phyloP scores from a whole-genome alignment of 2,888 invertebrate genomes.

The Parnassius orleans region DNA sequence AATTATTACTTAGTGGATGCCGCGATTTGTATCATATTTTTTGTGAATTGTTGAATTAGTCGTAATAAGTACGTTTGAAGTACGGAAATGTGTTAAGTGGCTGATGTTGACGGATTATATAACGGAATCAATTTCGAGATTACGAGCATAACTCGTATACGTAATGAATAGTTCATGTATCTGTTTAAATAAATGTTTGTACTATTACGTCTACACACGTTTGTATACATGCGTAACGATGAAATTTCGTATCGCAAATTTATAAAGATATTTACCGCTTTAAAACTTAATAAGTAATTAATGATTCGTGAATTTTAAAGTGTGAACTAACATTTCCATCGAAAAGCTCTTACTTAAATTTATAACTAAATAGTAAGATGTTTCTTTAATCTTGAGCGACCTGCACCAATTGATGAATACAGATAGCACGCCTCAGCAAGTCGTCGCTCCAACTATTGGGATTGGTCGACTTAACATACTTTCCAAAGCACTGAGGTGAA shows the following conservation, averaged over 20 bases:
- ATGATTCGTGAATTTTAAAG: too few relatives aligned
- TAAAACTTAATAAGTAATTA: too few relatives aligned
- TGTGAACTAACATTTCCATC: too few relatives aligned
- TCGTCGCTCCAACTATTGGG: too few relatives aligned
- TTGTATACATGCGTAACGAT: not conserved
- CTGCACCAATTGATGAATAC: too few relatives aligned
- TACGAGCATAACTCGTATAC: constrained; percentile 6
- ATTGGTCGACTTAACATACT: too few relatives aligned
- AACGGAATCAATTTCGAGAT: constrained; percentile 9
- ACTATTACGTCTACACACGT: not conserved
- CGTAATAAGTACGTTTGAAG: constrained; percentile 2
- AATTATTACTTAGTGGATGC: constrained; percentile 11
- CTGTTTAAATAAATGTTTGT: constrained; percentile 1
- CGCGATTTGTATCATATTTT: constrained; percentile 15
- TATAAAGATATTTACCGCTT: not conserved
- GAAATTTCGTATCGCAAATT: not conserved
- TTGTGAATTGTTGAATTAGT: constrained; percentile 11
- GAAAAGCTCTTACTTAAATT: too few relatives aligned
- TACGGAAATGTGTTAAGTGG: constrained; percentile 18
- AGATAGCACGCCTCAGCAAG: too few relatives aligned
- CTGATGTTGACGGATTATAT: constrained; percentile 13
- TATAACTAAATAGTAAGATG: too few relatives aligned
- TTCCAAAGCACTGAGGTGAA: too few relatives aligned
- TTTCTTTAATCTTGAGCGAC: too few relatives aligned
- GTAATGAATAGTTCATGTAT: not conserved